phyloP scores from a whole-genome alignment of 2,797 vertebrate species.

The Schizothorax lantsangensis region DNA sequence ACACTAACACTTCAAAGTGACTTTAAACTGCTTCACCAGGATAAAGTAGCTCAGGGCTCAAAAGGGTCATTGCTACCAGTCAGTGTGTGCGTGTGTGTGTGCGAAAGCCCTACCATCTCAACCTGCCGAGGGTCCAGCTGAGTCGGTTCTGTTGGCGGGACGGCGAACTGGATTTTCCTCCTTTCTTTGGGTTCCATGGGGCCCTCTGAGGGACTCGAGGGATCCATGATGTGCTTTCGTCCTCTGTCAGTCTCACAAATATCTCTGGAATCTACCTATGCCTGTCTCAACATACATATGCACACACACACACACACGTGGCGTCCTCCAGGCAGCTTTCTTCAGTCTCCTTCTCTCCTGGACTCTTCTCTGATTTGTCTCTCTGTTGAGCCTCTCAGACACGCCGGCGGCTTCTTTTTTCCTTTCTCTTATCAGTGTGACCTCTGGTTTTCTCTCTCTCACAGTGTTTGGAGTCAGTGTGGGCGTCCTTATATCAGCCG shows the following conservation, averaged over 20 bases:
- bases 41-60: slow-evolving; percentile 17
- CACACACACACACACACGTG: slow-evolving; percentile 22
- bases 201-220: slow-evolving; percentile 69
- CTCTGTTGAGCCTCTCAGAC: slow-evolving; percentile 15
- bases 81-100: background rate
- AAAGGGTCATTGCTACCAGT: background rate
- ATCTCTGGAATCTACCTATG: slow-evolving; percentile 21
- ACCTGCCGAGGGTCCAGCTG: slow-evolving; percentile 95
- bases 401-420: slow-evolving; percentile 4
- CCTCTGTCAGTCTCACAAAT: slow-evolving; percentile 37
- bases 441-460: slow-evolving; percentile 58
- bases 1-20: slow-evolving; percentile 60
- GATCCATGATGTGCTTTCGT: slow-evolving; percentile 70
- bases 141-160: slow-evolving; percentile 83
- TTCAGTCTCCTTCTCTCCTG: slow-evolving; percentile 42
- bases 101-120: slow-evolving; percentile 88
- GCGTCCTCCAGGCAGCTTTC: slow-evolving; percentile 43
- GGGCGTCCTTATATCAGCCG: slow-evolving; percentile 71
- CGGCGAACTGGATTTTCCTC: slow-evolving; percentile 94
- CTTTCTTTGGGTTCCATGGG: slow-evolving; percentile 88
- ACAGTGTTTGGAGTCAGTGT: slow-evolving; percentile 68
- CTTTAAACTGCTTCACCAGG: slow-evolving; percentile 56
- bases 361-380: slow-evolving; percentile 27
- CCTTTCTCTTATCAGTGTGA: slow-evolving; percentile 38
- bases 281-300: slow-evolving; percentile 41